phyloP scores from a whole-genome alignment of 1,140 invertebrate genomes.

The Bombus sibiricus region DNA sequence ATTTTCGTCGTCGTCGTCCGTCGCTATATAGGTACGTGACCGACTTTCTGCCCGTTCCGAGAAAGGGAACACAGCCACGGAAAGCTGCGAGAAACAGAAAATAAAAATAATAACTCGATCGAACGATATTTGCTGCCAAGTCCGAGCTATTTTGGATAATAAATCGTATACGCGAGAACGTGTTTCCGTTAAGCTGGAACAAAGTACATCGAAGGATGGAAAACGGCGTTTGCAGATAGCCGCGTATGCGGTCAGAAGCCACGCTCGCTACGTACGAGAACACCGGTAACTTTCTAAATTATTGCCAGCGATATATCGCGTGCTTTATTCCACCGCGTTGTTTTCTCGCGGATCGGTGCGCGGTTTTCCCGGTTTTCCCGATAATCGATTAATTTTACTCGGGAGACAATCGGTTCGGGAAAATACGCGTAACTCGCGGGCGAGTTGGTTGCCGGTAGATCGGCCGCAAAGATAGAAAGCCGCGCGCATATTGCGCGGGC shows the following conservation, averaged over 20 bases:
- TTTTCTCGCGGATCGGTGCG: conserved; percentile 35
- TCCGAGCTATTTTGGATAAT: background rate
- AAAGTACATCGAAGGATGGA: no score
- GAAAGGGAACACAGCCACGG: background rate
- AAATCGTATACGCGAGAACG: background rate
- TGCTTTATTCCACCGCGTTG: conserved; percentile 9
- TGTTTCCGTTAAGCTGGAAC: background rate
- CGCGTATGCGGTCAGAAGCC: background rate
- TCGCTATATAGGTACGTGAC: conserved; percentile 34
- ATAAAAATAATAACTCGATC: background rate
- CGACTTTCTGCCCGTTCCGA: conserved; percentile 26
- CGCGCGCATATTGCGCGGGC: no score
- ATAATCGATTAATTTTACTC: conserved; percentile 49
- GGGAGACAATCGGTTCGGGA: accelerated
- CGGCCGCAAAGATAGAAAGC: accelerated
- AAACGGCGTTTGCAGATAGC: no score
- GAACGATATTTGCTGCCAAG: background rate
- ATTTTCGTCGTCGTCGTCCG: conserved; percentile 28
- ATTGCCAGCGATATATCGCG: conserved; percentile 64
- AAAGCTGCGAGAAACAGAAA: background rate
- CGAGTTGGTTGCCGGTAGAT: no score
- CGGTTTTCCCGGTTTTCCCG: background rate
- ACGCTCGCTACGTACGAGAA: background rate
- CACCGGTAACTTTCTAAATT: conserved; percentile 61
- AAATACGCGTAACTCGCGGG: background rate